Conservation (phyloP, 1,140 invertebrate species). For the Oscheius sp. region DNA sequence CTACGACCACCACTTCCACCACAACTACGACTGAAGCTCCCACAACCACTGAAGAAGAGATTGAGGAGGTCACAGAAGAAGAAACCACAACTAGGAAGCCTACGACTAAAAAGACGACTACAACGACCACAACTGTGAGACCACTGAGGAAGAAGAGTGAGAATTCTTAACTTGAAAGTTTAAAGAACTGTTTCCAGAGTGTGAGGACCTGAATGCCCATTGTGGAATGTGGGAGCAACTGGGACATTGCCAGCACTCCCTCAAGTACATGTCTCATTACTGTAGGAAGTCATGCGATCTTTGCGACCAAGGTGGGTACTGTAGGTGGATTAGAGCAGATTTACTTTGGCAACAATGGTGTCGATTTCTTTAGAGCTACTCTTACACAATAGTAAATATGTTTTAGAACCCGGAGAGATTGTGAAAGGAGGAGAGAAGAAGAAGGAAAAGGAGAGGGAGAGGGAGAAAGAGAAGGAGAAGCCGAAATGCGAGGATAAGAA, state of each 20-base stretch:
- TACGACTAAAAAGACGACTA: constrained; percentile 16
- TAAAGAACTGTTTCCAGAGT: constrained; percentile 44
- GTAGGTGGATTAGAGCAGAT: neutral
- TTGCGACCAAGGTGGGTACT: constrained; percentile 33
- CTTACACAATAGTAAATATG: too few species aligned
- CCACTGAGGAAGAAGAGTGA: constrained; percentile 29
- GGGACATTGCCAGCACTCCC: constrained; percentile 58
- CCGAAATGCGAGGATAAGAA: constrained; percentile 53
- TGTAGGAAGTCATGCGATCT: constrained; percentile 56
- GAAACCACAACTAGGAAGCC: constrained; percentile 26
- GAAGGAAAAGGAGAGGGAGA: constrained; percentile 7
- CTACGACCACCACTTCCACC: constrained; percentile 37
- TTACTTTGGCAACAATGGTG: neutral
- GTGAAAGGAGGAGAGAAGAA: neutral
- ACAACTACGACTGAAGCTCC: constrained; percentile 15
- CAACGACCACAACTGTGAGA: constrained; percentile 23
- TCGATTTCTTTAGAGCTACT: neutral
- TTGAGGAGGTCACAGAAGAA: constrained; percentile 10
- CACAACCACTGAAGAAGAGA: constrained; percentile 26
- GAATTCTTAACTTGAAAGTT: neutral
- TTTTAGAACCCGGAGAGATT: neutral
- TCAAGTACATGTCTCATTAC: constrained; percentile 60
- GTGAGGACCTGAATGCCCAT: constrained; percentile 58
- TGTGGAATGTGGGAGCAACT: constrained; percentile 61
- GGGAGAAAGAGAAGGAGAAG: constrained; percentile 26